Evolutionary conservation across 2,113 vertebrate species (phyloP).

Genomic region (Atherinomorus stipes): DNA sequence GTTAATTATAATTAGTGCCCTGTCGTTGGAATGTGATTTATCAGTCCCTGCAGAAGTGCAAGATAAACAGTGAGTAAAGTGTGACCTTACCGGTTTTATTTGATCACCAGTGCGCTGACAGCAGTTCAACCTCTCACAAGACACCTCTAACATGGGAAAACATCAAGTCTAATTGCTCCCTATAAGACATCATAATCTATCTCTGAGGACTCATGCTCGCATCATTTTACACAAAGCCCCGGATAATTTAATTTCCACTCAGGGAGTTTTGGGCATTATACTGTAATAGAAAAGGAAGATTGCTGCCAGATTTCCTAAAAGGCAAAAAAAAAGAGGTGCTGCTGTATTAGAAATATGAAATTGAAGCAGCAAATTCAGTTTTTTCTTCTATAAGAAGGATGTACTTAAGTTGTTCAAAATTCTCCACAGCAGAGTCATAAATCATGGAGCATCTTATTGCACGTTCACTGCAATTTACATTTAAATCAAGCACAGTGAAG

Average conservation of each 20-base stretch:
- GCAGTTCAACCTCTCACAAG: conserved; percentile 57
- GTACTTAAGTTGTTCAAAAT: conserved; percentile 28
- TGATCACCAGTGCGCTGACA: conserved; percentile 61
- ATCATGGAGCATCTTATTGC: neutral
- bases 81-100: conserved; percentile 70
- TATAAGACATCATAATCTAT: conserved; percentile 68
- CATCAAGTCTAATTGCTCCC: conserved; percentile 76
- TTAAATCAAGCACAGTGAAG: conserved; percentile 1
- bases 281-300: conserved; percentile 70
- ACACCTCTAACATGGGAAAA: conserved; percentile 74
- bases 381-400: conserved; percentile 36
- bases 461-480: conserved; percentile 20
- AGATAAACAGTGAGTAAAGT: conserved; percentile 51
- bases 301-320: conserved; percentile 63
- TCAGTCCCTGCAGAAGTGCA: conserved; percentile 59
- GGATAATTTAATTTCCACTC: conserved; percentile 79
- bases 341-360: conserved; percentile 51
- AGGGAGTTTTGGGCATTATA: conserved; percentile 64
- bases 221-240: conserved; percentile 75
- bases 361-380: conserved; percentile 39
- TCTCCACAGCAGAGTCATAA: conserved; percentile 4
- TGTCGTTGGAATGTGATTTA: conserved; percentile 66
- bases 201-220: conserved; percentile 72
- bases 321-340: conserved; percentile 13
- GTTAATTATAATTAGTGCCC: conserved; percentile 70